Evolutionary conservation across 2,888 invertebrate genomes (phyloP).

Genomic region (Monochamus alternatus): DNA sequence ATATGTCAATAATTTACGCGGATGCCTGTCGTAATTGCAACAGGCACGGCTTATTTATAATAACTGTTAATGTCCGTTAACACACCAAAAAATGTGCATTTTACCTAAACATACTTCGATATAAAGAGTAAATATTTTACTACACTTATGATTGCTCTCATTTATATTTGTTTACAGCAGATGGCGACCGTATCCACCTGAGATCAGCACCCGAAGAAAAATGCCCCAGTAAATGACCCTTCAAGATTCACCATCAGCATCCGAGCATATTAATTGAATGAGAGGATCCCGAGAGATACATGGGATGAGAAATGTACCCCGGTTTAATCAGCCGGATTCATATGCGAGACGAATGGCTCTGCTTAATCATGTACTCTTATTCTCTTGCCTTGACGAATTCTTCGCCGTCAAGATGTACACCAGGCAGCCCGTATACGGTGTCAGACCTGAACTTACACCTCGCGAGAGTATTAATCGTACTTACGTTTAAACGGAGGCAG

Average conservation of each 20-base stretch:
- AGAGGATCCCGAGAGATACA: conserved; percentile 55
- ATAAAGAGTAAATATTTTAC: too few relatives aligned
- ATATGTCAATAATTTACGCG: too few relatives aligned
- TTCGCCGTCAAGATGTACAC: neutral
- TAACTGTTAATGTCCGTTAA: neutral
- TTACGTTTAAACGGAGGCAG: conserved; percentile 5
- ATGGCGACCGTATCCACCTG: neutral
- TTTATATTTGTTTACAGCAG: neutral
- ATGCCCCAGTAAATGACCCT: conserved; percentile 18
- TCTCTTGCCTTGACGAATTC: conserved; percentile 45
- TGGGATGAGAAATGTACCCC: conserved; percentile 55
- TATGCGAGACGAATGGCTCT: conserved; percentile 59
- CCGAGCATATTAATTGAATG: conserved; percentile 56
- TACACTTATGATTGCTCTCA: too few relatives aligned
- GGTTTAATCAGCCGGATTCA: conserved; percentile 61
- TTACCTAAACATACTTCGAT: too few relatives aligned
- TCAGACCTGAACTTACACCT: conserved; percentile 9
- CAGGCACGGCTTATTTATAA: neutral
- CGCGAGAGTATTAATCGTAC: conserved; percentile 22
- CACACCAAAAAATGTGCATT: neutral
- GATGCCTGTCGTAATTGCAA: neutral
- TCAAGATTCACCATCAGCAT: conserved; percentile 22
- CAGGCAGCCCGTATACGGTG: neutral
- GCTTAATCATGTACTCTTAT: conserved; percentile 50
- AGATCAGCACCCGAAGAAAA: conserved; percentile 1